A percentile compares a stretch with the other conserved stretches of the same genome.
phyloP scores from a whole-genome alignment of 2,888 invertebrate genomes.

The Tetragnatha montana region DNA sequence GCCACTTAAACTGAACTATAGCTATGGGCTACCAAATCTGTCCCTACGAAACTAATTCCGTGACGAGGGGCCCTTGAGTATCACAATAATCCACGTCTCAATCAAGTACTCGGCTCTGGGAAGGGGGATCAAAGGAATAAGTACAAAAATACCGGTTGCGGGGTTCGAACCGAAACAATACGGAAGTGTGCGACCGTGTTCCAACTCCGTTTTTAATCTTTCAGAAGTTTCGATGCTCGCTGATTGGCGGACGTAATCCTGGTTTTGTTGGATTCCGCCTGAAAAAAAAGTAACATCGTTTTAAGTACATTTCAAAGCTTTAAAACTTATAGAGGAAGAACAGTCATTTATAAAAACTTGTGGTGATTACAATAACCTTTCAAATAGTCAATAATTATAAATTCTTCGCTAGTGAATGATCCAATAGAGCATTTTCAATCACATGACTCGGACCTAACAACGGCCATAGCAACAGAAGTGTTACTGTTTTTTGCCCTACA shows the following conservation, averaged over 20 bases:
- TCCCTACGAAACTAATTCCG: background rate
- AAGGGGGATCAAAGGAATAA: background rate
- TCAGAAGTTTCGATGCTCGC: constrained; percentile 72
- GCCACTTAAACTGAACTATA: too few relatives aligned
- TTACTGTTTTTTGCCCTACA: too few relatives aligned
- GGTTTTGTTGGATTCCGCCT: constrained; percentile 73
- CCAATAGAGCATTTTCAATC: too few relatives aligned
- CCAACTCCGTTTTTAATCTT: constrained; percentile 57
- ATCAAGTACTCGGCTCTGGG: background rate
- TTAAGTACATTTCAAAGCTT: too few relatives aligned
- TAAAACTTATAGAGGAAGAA: too few relatives aligned
- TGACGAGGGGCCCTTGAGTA: constrained; percentile 12
- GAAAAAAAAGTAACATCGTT: constrained; percentile 10
- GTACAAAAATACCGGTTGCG: background rate
- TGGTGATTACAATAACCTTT: too few relatives aligned
- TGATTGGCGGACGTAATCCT: constrained; percentile 73
- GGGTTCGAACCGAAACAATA: background rate
- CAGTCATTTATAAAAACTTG: too few relatives aligned
- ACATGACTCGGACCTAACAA: too few relatives aligned
- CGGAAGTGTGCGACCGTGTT: constrained; percentile 51
- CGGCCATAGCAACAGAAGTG: too few relatives aligned
- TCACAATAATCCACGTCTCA: constrained; percentile 5
- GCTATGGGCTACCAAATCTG: too few relatives aligned
- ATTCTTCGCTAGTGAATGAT: too few relatives aligned
- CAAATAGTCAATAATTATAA: too few relatives aligned